Evolutionary conservation across 2,888 invertebrate species (phyloP).

Genomic region (Syrista parreyssii): DNA sequence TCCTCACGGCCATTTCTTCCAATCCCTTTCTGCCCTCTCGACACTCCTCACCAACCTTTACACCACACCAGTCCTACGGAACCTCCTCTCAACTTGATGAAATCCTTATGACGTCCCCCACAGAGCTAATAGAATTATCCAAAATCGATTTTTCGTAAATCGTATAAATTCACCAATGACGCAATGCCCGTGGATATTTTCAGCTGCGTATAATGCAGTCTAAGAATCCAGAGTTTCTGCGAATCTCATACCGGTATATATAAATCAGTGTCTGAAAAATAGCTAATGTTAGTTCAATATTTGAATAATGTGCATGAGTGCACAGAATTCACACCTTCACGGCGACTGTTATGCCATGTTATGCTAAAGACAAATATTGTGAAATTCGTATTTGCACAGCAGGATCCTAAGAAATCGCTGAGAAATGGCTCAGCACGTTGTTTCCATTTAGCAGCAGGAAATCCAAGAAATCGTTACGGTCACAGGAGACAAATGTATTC

Average conservation of each 20-base stretch:
- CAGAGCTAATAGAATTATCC: not conserved
- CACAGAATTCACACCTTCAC: not conserved
- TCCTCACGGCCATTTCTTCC: conserved; percentile 39
- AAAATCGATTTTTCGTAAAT: not conserved
- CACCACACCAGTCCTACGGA: not conserved
- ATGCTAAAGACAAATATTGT: not conserved
- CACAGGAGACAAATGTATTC: not conserved
- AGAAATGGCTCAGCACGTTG: not conserved
- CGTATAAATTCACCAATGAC: not conserved
- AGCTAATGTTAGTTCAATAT: not conserved
- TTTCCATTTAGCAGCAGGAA: not conserved
- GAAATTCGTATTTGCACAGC: not conserved
- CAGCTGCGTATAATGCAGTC: not conserved
- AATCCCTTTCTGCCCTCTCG: conserved; percentile 12
- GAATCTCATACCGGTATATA: not conserved
- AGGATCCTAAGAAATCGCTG: not conserved
- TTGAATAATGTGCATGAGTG: not conserved
- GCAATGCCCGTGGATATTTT: not conserved
- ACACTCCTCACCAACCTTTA: not conserved
- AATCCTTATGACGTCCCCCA: not conserved
- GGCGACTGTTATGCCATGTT: not conserved
- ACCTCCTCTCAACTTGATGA: not conserved
- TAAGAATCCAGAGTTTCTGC: not conserved
- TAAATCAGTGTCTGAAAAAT: not conserved
- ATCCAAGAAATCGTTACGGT: not conserved